phyloP scores from a whole-genome alignment of 1,140 invertebrate species.

The Brachionus koreanus region DNA sequence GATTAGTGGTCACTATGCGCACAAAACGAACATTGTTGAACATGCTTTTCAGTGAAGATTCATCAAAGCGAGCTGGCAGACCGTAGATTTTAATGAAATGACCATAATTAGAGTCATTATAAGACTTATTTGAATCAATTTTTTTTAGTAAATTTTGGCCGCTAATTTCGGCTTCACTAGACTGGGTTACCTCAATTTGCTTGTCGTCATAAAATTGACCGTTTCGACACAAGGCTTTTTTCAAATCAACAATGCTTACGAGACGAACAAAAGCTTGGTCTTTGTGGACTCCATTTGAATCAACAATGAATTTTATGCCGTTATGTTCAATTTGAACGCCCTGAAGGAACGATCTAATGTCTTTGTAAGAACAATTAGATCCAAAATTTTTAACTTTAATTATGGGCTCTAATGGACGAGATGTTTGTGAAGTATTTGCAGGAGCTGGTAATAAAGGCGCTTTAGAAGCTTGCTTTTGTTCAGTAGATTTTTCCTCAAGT shows the following conservation, averaged over 20 bases:
- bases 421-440: background rate
- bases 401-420: background rate
- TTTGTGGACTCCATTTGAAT: slow-evolving; percentile 66
- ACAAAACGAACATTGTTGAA: slow-evolving; percentile 30
- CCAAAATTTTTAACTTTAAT: slow-evolving; percentile 49
- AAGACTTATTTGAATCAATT: background rate
- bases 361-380: slow-evolving; percentile 58
- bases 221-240: slow-evolving; percentile 66
- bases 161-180: background rate
- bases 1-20: background rate
- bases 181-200: slow-evolving; percentile 49
- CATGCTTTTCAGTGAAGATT: slow-evolving; percentile 13
- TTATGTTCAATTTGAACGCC: slow-evolving; percentile 72
- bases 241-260: slow-evolving; percentile 64
- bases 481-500: background rate
- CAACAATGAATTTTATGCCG: slow-evolving; percentile 78
- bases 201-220: slow-evolving; percentile 52
- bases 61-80: background rate
- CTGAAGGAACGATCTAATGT: slow-evolving; percentile 74
- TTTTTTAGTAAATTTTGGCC: background rate
- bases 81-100: slow-evolving; percentile 41
- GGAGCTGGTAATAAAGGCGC: background rate
- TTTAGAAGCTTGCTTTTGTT: background rate
- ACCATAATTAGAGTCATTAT: background rate
- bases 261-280: slow-evolving; percentile 78